These are phyloP conservation scores for Sorex araneus DNA, from an alignment of 2,113 vertebrate species.

Conservation along the genomic window DNA sequence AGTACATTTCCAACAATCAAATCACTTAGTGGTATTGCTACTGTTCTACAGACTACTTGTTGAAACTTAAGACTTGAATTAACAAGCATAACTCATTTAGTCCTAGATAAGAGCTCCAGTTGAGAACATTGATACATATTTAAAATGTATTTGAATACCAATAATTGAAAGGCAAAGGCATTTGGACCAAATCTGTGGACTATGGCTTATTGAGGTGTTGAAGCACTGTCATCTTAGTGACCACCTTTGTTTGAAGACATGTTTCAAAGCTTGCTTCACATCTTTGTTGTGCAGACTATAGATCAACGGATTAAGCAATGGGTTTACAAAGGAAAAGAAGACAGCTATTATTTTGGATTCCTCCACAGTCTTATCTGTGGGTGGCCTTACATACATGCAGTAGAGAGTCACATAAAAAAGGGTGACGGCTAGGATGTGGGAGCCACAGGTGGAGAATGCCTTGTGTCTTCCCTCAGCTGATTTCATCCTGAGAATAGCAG, in stretches of 20 bases:
- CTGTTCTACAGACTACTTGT: background rate
- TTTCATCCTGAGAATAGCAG: conserved; percentile 62
- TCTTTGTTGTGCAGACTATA: conserved; percentile 75
- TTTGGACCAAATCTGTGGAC: background rate
- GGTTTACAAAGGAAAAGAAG: conserved; percentile 75
- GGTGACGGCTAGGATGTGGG: conserved; percentile 73
- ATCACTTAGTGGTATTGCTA: background rate
- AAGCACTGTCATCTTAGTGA: background rate
- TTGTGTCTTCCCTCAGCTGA: conserved; percentile 68
- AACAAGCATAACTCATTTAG: background rate
- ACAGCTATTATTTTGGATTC: conserved; percentile 76
- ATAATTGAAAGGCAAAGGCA: background rate
- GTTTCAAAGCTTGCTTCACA: conserved; percentile 69
- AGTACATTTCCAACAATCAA: no score
- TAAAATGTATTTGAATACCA: background rate
- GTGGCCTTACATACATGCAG: conserved; percentile 72
- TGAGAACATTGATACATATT: background rate
- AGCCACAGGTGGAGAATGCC: conserved; percentile 82
- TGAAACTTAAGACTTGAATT: background rate
- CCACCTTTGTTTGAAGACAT: background rate
- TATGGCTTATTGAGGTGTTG: background rate
- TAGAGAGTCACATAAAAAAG: conserved; percentile 80
- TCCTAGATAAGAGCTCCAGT: background rate
- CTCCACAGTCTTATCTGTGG: conserved; percentile 69
- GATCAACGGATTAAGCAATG: conserved; percentile 71